Percentiles rank a stretch among this genome's conserved stretches.
These are phyloP conservation scores for Phengaris alcon DNA, from an alignment of 2,888 invertebrate species.

Conservation along the genomic window DNA sequence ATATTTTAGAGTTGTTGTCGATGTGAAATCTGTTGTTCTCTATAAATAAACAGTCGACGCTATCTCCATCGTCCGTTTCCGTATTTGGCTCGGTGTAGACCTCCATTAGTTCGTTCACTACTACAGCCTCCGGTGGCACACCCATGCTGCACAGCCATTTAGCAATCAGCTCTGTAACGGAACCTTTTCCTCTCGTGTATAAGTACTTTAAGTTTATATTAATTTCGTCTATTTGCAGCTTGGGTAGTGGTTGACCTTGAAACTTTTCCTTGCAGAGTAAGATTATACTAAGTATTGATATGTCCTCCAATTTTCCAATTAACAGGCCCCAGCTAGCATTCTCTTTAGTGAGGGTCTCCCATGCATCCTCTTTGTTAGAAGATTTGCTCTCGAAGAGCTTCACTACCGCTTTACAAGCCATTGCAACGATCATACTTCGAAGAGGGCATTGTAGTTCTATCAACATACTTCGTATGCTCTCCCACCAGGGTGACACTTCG, in stretches of 20 bases:
- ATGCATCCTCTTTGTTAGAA: conserved; percentile 79
- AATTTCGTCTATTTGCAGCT: conserved; percentile 74
- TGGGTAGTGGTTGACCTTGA: conserved; percentile 68
- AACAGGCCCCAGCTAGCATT: conserved; percentile 92
- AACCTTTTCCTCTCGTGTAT: conserved; percentile 84
- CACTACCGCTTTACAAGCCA: conserved; percentile 89
- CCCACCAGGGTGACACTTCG: conserved; percentile 90
- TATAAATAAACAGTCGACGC: conserved; percentile 54
- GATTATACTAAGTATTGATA: conserved; percentile 87
- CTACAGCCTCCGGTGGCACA: conserved; percentile 81
- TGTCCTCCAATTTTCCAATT: conserved; percentile 93
- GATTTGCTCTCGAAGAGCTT: conserved; percentile 64
- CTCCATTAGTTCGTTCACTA: conserved; percentile 72
- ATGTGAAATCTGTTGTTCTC: conserved; percentile 60
- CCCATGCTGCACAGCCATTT: conserved; percentile 90
- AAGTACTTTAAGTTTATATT: conserved; percentile 84
- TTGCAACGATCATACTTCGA: conserved; percentile 88
- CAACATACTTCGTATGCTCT: conserved; percentile 84
- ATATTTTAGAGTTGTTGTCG: conserved; percentile 72
- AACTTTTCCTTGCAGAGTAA: conserved; percentile 74
- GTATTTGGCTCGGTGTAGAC: conserved; percentile 45
- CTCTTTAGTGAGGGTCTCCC: conserved; percentile 92
- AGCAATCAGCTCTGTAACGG: conserved; percentile 92
- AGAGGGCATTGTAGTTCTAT: conserved; percentile 86
- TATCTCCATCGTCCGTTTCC: conserved; percentile 49